These are phyloP conservation scores for Dolichopus griseipennis DNA, from an alignment of 2,888 invertebrate genomes.

Conservation along the genomic window DNA sequence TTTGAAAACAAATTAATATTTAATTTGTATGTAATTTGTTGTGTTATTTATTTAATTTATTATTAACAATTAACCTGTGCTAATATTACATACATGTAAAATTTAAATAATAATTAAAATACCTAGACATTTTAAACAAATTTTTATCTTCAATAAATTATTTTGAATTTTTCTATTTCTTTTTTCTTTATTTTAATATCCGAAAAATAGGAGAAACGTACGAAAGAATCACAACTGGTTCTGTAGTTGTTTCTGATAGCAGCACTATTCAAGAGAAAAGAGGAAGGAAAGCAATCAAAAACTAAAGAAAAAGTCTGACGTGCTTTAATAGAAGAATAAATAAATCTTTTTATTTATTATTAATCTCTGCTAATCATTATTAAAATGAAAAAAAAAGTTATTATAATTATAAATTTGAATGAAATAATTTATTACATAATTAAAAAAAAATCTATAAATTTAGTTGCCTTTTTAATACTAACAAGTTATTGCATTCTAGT, in stretches of 20 bases:
- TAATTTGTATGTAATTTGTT: no score
- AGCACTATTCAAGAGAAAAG: not conserved
- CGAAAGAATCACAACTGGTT: slow-evolving; percentile 6
- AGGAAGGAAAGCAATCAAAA: not conserved
- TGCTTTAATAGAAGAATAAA: not conserved
- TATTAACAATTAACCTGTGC: no score
- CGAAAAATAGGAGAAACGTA: not conserved
- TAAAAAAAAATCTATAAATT: no score
- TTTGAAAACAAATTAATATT: no score
- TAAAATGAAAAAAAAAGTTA: not conserved
- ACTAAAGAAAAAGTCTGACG: not conserved
- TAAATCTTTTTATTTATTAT: not conserved
- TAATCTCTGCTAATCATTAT: not conserved
- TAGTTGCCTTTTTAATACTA: not conserved
- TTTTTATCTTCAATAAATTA: no score
- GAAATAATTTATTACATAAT: not conserved
- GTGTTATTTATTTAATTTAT: no score
- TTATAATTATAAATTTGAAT: not conserved
- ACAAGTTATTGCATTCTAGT: not conserved
- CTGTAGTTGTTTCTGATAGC: not conserved
- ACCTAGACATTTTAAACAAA: no score
- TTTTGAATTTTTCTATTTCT: no score
- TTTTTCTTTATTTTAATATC: no score
- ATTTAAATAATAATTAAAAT: no score
- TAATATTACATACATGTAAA: no score